Evolutionary conservation across 2,113 vertebrate species (phyloP).

Genomic region (Dicentrarchus labrax): DNA sequence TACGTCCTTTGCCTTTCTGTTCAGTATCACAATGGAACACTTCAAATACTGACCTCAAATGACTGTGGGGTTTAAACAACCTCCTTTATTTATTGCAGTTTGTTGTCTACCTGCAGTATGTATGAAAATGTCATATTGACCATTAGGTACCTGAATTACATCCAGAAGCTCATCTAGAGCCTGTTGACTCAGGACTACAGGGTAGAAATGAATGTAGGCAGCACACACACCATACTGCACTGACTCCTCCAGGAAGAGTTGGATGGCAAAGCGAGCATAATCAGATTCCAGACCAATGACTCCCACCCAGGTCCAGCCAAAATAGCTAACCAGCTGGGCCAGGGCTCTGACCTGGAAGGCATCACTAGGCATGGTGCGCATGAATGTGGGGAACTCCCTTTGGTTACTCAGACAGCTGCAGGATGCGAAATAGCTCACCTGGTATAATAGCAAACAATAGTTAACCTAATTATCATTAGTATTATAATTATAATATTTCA

Average conservation of each 20-base stretch:
- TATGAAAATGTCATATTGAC: background rate
- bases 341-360: conserved; percentile 82
- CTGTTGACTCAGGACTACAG: conserved; percentile 57
- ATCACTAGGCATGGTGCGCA: conserved; percentile 85
- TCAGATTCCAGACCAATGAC: conserved; percentile 81
- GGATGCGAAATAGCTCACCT: conserved; percentile 86
- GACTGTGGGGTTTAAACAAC: no score
- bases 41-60: no score
- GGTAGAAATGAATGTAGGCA: conserved; percentile 80
- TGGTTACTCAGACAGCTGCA: conserved; percentile 83
- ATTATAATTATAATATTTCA: no score
- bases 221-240: conserved; percentile 73
- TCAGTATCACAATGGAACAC: no score
- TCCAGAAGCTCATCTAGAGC: conserved; percentile 68
- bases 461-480: no score
- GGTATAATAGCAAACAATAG: conserved; percentile 35
- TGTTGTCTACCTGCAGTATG: background rate
- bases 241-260: conserved; percentile 82
- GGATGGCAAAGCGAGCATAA: conserved; percentile 82
- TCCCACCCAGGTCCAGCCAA: conserved; percentile 85
- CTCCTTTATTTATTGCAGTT: background rate
- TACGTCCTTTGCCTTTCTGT: no score
- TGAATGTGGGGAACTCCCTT: conserved; percentile 81
- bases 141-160: conserved; percentile 60
- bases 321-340: conserved; percentile 77